Conservation (phyloP, 2,113 vertebrate species). For the Dendropsophus ebraccatus region DNA sequence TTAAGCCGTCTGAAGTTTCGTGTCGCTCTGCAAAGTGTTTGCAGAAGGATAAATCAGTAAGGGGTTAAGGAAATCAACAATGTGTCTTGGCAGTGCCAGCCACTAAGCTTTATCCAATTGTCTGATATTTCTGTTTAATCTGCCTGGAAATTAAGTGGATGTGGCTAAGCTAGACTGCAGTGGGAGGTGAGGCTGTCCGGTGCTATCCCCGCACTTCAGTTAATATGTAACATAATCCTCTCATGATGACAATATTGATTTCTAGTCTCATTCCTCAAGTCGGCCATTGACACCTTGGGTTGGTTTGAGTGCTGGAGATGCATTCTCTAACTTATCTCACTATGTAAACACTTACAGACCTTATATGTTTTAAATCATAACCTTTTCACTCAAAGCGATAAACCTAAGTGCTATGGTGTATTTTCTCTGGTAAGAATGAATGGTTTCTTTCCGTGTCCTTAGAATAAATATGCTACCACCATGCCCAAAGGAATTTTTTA, state of each 20-base stretch:
- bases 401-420: not conserved
- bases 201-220: not conserved
- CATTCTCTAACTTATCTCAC: not conserved
- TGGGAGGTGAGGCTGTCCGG: not conserved
- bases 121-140: conserved; percentile 1
- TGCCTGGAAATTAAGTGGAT: not conserved
- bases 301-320: not conserved
- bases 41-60: not conserved
- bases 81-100: not conserved
- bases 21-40: not conserved
- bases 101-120: not conserved
- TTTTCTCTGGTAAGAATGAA: not conserved
- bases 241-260: conserved; percentile 34
- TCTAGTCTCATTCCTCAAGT: conserved; percentile 13
- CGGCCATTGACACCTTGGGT: conserved; percentile 35
- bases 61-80: not conserved
- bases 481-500: not conserved
- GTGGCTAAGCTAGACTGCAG: not conserved
- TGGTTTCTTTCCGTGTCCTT: not conserved
- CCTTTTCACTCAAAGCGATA: not conserved
- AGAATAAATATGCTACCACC: not conserved
- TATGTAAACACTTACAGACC: not conserved
- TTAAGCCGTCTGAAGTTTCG: not conserved
- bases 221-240: conserved; percentile 37
- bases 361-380: not conserved